Percentiles rank a stretch among this genome's conserved stretches.
These are phyloP conservation scores for Gastracanthus pulcherrimus DNA, from an alignment of 2,888 invertebrate species.

Conservation along the genomic window DNA sequence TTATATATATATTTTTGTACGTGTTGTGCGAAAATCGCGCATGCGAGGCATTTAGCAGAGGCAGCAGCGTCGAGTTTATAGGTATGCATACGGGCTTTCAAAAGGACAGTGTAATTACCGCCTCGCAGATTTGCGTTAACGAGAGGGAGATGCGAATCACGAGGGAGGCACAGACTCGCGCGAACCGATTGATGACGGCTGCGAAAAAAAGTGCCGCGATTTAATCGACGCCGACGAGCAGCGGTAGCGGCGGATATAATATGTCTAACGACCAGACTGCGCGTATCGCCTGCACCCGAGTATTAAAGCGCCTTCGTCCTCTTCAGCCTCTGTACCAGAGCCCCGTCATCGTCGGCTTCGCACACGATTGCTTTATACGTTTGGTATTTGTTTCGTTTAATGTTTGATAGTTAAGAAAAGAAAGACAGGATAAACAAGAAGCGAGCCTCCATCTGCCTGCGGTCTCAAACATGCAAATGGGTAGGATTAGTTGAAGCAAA, in stretches of 20 bases:
- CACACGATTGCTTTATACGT: conserved; percentile 7
- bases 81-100: not conserved
- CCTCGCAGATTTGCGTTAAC: conserved; percentile 32
- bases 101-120: conserved; percentile 33
- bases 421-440: not conserved
- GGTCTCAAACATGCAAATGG: conserved; percentile 17
- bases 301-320: conserved; percentile 12
- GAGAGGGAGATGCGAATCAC: not conserved
- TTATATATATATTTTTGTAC: conserved; percentile 38
- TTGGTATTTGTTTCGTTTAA: conserved; percentile 35
- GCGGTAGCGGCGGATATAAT: not conserved
- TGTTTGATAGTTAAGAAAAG: conserved; percentile 34
- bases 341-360: not conserved
- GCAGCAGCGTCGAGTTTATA: not conserved
- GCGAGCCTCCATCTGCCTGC: not conserved
- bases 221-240: conserved; percentile 11
- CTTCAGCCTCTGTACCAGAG: not conserved
- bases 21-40: conserved; percentile 26
- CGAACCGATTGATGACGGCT: conserved; percentile 56
- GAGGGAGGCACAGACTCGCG: conserved; percentile 50
- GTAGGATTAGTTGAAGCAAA: conserved; percentile 12
- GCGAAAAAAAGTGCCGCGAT: conserved; percentile 16
- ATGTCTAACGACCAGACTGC: too few relatives aligned
- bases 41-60: not conserved
- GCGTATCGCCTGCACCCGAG: too few relatives aligned